A percentile compares a stretch with the other conserved stretches of the same genome.
These are phyloP conservation scores for Romanogobio albipinnatus DNA, from an alignment of 2,113 vertebrate genomes.

Conservation along the genomic window DNA sequence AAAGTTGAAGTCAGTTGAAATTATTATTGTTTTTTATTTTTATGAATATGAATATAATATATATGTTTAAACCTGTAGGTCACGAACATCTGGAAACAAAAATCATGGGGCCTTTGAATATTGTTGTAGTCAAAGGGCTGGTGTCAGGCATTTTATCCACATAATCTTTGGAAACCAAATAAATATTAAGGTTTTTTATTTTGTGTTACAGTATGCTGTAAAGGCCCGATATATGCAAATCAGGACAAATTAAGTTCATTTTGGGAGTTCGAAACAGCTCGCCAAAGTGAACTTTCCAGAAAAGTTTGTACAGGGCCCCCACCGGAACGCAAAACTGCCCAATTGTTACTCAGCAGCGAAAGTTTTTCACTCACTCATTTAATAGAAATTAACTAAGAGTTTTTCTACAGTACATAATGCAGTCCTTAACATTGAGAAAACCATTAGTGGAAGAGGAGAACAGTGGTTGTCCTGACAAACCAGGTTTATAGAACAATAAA, in stretches of 20 bases:
- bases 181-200: neutral
- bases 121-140: too few relatives aligned
- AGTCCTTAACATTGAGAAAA: slow-evolving; percentile 20
- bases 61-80: too few relatives aligned
- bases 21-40: too few relatives aligned
- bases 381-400: neutral
- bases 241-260: too few relatives aligned
- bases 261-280: too few relatives aligned
- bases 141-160: neutral
- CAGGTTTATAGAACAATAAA: slow-evolving; percentile 58
- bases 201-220: neutral
- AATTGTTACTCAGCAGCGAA: neutral
- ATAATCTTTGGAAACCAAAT: neutral
- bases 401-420: slow-evolving; percentile 1
- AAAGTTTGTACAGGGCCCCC: too few relatives aligned
- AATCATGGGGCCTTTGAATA: too few relatives aligned
- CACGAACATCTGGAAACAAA: too few relatives aligned
- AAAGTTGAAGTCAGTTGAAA: too few relatives aligned
- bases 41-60: too few relatives aligned
- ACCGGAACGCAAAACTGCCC: neutral
- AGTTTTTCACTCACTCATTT: neutral
- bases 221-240: too few relatives aligned
- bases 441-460: neutral
- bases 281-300: too few relatives aligned
- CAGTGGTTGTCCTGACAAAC: slow-evolving; percentile 38